These are phyloP conservation scores for Drosophila pseudoobscura DNA, from an alignment of 1,140 invertebrate species.

Conservation along the genomic window DNA sequence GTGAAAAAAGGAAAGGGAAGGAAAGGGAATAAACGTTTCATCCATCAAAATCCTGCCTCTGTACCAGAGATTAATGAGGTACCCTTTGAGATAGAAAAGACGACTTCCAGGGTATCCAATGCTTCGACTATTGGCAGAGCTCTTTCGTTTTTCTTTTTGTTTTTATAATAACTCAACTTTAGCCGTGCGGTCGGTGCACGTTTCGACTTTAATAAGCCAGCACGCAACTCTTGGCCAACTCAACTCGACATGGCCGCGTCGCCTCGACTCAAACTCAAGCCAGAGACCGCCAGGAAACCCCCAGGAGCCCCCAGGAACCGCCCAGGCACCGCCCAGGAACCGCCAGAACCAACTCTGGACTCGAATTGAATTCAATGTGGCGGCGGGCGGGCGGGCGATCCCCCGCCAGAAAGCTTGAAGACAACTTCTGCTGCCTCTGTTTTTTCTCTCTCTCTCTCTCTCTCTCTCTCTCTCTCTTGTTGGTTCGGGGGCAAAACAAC, in stretches of 20 bases:
- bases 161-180: constrained; percentile 78
- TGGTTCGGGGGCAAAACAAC: constrained; percentile 25
- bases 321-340: neutral
- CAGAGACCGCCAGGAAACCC: neutral
- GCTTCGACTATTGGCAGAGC: neutral
- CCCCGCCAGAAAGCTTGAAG: constrained; percentile 24
- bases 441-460: constrained; percentile 19
- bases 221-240: constrained; percentile 75
- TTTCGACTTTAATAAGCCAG: constrained; percentile 79
- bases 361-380: constrained; percentile 70
- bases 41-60: too few species aligned
- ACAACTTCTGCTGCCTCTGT: constrained; percentile 42
- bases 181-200: constrained; percentile 63
- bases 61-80: too few species aligned
- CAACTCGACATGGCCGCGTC: constrained; percentile 44
- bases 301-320: neutral
- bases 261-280: constrained; percentile 26
- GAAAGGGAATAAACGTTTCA: too few species aligned
- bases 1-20: too few species aligned
- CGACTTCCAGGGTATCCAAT: too few species aligned
- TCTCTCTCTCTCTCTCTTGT: constrained; percentile 14
- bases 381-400: neutral
- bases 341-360: constrained; percentile 18
- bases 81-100: too few species aligned
- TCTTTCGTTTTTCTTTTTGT: constrained; percentile 20